A percentile compares a stretch with the other conserved stretches of the same genome.
These are phyloP conservation scores for Oncorhynchus keta DNA, from an alignment of 2,113 vertebrate genomes.

Conservation along the genomic window DNA sequence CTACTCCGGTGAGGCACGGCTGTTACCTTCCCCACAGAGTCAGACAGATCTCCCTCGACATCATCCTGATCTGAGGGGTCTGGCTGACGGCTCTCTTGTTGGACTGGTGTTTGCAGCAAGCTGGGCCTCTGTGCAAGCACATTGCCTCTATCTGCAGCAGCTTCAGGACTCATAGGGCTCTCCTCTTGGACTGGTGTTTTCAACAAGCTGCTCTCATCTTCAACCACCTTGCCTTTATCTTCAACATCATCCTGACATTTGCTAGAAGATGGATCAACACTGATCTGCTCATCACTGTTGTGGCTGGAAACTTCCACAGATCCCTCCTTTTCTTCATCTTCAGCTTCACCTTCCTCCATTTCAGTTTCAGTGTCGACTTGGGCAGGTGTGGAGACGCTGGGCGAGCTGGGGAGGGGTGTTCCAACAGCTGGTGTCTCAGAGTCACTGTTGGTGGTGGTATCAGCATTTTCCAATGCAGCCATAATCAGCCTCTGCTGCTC, in stretches of 20 bases:
- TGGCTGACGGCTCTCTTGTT: constrained; percentile 14
- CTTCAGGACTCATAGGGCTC: not conserved
- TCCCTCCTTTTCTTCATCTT: constrained; percentile 25
- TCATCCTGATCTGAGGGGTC: not conserved
- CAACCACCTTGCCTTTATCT: constrained; percentile 15
- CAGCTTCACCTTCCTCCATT: constrained; percentile 34
- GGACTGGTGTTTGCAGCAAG: not conserved
- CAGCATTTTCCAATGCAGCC: constrained; percentile 88
- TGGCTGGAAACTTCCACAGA: constrained; percentile 29
- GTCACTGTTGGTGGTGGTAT: constrained; percentile 82
- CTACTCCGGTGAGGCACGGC: constrained; percentile 88
- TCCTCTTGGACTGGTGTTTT: constrained; percentile 13
- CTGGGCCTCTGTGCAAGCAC: not conserved
- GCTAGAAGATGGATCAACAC: constrained; percentile 2
- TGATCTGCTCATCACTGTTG: constrained; percentile 28
- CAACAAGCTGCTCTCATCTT: not conserved
- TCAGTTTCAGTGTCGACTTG: constrained; percentile 70
- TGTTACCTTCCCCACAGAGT: constrained; percentile 45
- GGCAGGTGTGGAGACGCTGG: constrained; percentile 77
- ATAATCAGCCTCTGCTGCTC: constrained; percentile 92
- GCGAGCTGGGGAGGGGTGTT: constrained; percentile 80
- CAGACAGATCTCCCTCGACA: constrained; percentile 12
- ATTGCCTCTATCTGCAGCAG: not conserved
- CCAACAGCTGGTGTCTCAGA: constrained; percentile 75
- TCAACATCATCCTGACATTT: not conserved